These are phyloP conservation scores for Daphoenositta chrysoptera DNA, from an alignment of 2,113 vertebrate genomes.

Conservation along the genomic window DNA sequence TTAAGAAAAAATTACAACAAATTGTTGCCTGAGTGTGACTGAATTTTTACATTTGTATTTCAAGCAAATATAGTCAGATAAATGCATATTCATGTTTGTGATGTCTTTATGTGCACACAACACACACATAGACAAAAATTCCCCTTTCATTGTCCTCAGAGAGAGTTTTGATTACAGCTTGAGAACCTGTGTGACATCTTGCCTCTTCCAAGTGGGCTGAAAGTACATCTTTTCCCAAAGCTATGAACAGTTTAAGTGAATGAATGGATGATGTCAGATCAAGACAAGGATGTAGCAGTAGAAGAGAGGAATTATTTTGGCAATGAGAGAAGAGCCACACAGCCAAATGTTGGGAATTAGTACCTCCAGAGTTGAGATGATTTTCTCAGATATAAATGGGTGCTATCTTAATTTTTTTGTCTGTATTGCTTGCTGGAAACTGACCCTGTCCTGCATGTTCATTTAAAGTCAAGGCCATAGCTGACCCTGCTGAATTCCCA, in stretches of 20 bases:
- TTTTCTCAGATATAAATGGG: neutral
- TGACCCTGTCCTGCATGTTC: rapidly evolving
- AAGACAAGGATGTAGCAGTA: neutral
- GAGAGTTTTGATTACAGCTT: neutral
- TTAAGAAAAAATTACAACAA: neutral
- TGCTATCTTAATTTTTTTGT: neutral
- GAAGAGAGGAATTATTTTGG: neutral
- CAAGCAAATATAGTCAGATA: neutral
- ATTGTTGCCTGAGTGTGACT: neutral
- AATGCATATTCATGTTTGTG: neutral
- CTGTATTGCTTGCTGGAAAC: neutral
- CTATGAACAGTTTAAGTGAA: neutral
- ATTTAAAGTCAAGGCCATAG: neutral
- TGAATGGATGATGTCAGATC: neutral
- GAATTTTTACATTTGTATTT: neutral
- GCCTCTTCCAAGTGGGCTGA: neutral
- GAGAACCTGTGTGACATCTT: neutral
- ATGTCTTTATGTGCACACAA: neutral
- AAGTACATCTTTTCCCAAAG: neutral
- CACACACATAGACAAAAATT: neutral
- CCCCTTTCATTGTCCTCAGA: neutral
- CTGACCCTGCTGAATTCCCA: neutral
- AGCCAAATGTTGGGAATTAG: neutral
- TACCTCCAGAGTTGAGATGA: neutral
- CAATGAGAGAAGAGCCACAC: neutral